Base-by-base conservation (phyloP, 2,113 vertebrate species). In the Sterrhoptilus dennistouni region DNA sequence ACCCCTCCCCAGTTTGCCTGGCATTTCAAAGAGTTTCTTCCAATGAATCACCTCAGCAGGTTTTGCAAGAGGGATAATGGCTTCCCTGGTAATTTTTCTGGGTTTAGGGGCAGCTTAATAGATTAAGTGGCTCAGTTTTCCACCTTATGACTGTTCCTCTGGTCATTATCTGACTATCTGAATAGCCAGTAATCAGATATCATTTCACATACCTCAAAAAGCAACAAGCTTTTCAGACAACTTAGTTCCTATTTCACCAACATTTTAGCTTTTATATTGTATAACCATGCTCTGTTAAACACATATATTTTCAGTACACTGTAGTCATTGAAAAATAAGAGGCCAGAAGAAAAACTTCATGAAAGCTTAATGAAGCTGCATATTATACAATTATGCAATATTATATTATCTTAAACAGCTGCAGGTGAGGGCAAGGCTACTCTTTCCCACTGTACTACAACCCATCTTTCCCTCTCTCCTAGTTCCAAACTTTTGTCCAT, bases 1-100 rank as follows among this genome's bases (percentile, higher is more conserved):
- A 45, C 13, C 25, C 17, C 28, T 69, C 10, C 27, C 7, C 31
- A 61, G 11, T 24, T 52, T 56, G 14, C 19, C 49, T 14, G 3
- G 14, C 60, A 78, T 93, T 94, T 60, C 69, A n/a, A 40, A 52
- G 18, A 57, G 31, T 45, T 87, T 93, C n/a, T 71, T 84, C 56
- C 29, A 70, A 22, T 70, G n/a, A 91, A 74, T 84, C 60, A 87
- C 13, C 36, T 33, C 31, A 70, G 36, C 16, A 77, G 28, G 17
- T 75, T 84, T 71, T 90, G 56, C 68, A 78, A 63, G 8, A 70
- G 17, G 5, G 28, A 53, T 61, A 69, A 74, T 18, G 13, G 59
- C 45, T 87, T 81, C 31, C 31, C 6, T 5, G 5, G 38, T 60
- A 31, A 64, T 40, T 69, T 28, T 31, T 20, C 77, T 49, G 47